Base-by-base conservation (phyloP, 2,888 invertebrate genomes). In the Lasioglossum pauxillum region DNA sequence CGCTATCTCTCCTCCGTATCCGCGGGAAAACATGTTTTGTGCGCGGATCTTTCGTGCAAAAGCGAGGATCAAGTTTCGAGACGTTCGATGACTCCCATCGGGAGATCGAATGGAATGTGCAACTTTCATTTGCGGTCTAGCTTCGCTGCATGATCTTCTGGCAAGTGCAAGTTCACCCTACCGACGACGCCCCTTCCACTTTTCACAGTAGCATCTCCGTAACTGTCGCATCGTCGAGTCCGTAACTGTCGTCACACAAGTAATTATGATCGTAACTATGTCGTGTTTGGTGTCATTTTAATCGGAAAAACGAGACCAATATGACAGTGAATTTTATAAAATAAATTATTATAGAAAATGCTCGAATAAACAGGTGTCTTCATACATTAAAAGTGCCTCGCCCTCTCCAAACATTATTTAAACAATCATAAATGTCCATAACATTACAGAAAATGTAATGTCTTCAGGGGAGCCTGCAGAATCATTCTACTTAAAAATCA, bases 51-150 rank as follows among this genome's bases (percentile, higher is more conserved):
- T 41, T 75, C 49, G n/a, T 73, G 23, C n/a, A 12, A 57, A 57
- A 12, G 12, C 69, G 38, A 64, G 31, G 57, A 72, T 80, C 60
- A 77, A 69, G 80, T 88, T 78, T 88, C 78, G 46, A 83, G 60
- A 46, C 46, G 74, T 78, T 84, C 84, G 75, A 85, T 86, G 79
- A 64, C 75, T 76, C 82, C 72, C 53, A 44, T 69, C 60, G 67
- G 31, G 35, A 35, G 31, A 23, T 49, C 31, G 60, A 23, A 67
- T 78, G 83, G 88, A 88, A 82, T 86, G 78, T 71, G 78, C 85
- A 69, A 88, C 89, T 89, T 90, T 90, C 89, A 83, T 88, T 88
- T 71, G 72, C 81, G 78, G 57, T 75, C 44, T 49, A 35, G 82
- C 69, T 73, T 83, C 35, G 46, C 79, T 74, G 71, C 35, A 38